These are phyloP conservation scores for Heliconius hewitsoni DNA, from an alignment of 1,140 invertebrate genomes.

Conservation along the genomic window DNA sequence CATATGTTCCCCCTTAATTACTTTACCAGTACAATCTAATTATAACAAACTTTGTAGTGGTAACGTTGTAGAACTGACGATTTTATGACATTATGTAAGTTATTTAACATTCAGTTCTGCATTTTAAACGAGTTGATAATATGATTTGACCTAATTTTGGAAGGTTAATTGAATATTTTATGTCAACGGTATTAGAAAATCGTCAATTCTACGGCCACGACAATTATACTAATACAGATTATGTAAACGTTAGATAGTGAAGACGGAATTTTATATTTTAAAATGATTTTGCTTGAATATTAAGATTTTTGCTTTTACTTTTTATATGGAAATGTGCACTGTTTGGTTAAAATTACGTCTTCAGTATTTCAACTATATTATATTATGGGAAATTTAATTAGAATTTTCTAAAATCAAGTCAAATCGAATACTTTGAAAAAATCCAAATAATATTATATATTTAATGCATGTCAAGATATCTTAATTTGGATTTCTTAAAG, in stretches of 20 bases:
- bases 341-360: neutral
- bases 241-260: neutral
- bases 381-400: neutral
- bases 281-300: neutral
- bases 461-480: neutral
- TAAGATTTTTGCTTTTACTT: neutral
- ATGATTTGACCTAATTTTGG: too few species aligned
- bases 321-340: neutral
- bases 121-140: too few species aligned
- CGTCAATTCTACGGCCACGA: too few species aligned
- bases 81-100: too few species aligned
- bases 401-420: neutral
- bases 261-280: slow-evolving; percentile 1
- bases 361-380: neutral
- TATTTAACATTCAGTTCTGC: too few species aligned
- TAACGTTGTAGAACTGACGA: too few species aligned
- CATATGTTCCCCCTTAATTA: slow-evolving; percentile 94
- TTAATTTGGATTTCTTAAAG: slow-evolving; percentile 1
- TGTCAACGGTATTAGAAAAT: too few species aligned
- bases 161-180: too few species aligned
- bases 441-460: neutral
- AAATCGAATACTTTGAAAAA: neutral
- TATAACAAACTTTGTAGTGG: too few species aligned
- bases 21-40: neutral
- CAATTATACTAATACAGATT: too few species aligned